These are phyloP conservation scores for Formica selysi DNA, from an alignment of 1,140 invertebrate species.

Conservation along the genomic window DNA sequence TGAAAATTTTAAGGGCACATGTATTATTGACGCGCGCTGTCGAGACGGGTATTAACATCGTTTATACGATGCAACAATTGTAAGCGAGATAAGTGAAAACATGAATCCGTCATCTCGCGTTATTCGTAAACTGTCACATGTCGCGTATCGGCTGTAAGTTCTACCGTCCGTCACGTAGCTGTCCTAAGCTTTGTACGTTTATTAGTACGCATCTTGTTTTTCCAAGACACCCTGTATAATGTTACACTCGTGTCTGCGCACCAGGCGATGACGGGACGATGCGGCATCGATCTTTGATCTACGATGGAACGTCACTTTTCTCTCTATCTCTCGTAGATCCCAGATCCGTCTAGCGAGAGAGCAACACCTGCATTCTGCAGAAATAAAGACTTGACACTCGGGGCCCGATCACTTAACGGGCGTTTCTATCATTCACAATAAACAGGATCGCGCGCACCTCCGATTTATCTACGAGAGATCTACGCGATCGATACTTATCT, in stretches of 20 bases:
- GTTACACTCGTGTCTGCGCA: slow-evolving; percentile 30
- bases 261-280: slow-evolving; percentile 56
- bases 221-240: slow-evolving; percentile 58
- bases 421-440: slow-evolving; percentile 66
- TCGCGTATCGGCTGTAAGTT: too few species aligned
- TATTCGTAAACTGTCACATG: not conserved
- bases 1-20: not conserved
- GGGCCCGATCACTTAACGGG: slow-evolving; percentile 35
- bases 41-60: not conserved
- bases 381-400: slow-evolving; percentile 64
- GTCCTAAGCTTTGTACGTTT: not conserved
- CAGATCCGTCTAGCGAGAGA: slow-evolving; percentile 50
- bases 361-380: slow-evolving; percentile 72
- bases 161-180: not conserved
- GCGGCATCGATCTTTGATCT: slow-evolving; percentile 74
- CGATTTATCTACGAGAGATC: slow-evolving; percentile 6
- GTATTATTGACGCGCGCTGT: too few species aligned
- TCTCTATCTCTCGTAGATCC: slow-evolving; percentile 54
- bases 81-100: not conserved
- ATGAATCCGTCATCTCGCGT: not conserved
- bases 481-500: slow-evolving; percentile 20
- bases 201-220: not conserved
- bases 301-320: slow-evolving; percentile 69
- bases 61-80: not conserved
- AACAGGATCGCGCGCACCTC: slow-evolving; percentile 37